These are phyloP conservation scores for Eumacrocentrus americanus DNA, from an alignment of 2,888 invertebrate species.

Conservation along the genomic window DNA sequence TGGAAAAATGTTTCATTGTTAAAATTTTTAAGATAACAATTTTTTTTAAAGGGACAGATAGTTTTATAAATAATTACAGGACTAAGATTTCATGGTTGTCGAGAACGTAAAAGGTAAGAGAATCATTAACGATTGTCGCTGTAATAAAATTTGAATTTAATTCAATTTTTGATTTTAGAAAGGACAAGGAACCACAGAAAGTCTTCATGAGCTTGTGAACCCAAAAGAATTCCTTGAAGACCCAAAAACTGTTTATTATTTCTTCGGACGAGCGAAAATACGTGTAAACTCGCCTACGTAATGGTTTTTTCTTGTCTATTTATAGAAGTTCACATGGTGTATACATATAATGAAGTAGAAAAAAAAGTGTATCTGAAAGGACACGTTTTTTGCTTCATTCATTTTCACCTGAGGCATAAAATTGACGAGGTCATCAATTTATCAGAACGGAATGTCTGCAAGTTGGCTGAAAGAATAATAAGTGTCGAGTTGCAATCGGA, in stretches of 20 bases:
- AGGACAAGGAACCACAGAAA: no score
- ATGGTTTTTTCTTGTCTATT: conserved; percentile 4
- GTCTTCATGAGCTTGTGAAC: background rate
- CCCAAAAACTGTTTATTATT: conserved; percentile 3
- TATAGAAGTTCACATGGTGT: background rate
- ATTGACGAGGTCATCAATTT: conserved; percentile 14
- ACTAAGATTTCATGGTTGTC: no score
- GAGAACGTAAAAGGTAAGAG: no score
- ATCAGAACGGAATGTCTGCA: background rate
- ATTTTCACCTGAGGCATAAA: conserved; percentile 8
- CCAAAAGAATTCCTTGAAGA: background rate
- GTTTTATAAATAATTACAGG: no score
- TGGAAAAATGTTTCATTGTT: no score
- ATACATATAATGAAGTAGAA: no score
- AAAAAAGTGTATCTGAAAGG: background rate
- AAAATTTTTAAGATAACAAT: no score
- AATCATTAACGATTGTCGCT: no score
- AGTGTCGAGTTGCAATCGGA: conserved; percentile 16
- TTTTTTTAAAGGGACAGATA: no score
- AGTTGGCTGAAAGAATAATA: conserved; percentile 5
- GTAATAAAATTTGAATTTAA: no score
- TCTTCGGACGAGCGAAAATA: background rate
- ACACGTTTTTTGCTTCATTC: background rate
- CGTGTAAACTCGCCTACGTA: background rate
- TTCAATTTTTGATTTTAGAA: no score